Conservation (phyloP, 2,888 invertebrate species). For the Plebejus melissa region DNA sequence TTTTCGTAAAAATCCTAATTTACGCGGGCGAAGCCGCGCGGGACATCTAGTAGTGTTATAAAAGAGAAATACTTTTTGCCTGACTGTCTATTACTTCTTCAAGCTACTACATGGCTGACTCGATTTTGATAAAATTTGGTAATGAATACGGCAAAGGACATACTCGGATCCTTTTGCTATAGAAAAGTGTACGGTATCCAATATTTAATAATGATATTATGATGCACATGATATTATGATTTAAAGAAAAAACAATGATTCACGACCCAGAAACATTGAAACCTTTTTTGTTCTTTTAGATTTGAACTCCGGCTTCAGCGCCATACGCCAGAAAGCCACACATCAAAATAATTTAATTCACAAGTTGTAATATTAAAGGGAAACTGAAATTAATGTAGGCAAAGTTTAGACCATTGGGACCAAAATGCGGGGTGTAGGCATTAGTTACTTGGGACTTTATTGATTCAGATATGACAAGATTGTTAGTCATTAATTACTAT, state of each 20-base stretch:
- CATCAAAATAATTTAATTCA: neutral
- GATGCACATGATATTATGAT: neutral
- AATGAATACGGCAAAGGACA: too few species aligned
- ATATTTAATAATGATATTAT: neutral
- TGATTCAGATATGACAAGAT: neutral
- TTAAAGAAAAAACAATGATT: too few species aligned
- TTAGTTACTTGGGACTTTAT: constrained; percentile 6
- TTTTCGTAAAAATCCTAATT: too few species aligned
- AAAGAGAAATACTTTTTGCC: too few species aligned
- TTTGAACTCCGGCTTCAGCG: neutral
- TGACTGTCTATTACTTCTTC: too few species aligned
- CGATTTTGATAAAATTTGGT: too few species aligned
- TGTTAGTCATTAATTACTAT: neutral
- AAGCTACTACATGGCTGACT: too few species aligned
- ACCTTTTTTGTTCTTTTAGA: neutral
- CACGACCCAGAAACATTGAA: too few species aligned
- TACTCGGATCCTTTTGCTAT: too few species aligned
- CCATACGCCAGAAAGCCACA: neutral
- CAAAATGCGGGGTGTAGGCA: neutral
- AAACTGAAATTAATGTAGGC: constrained; percentile 19
- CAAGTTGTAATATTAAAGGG: constrained; percentile 5
- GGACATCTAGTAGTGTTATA: too few species aligned
- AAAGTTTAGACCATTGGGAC: constrained; percentile 25
- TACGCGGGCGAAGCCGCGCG: too few species aligned
- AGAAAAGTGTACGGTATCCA: too few species aligned